These are phyloP conservation scores for Micromussa lordhowensis DNA, from an alignment of 92 coral and sea anemone genomes.

Conservation along the genomic window DNA sequence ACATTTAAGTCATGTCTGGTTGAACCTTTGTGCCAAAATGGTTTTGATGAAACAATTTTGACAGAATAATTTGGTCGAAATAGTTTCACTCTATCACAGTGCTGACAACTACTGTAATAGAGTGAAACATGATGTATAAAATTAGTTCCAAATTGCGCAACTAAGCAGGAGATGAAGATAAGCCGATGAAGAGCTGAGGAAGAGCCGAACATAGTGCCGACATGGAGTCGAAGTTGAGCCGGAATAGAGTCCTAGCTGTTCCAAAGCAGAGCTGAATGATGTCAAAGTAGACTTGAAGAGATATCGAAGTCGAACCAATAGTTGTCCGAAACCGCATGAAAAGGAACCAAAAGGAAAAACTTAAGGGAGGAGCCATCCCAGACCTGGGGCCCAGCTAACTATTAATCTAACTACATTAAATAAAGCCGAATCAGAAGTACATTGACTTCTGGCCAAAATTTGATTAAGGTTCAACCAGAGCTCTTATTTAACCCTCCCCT, in stretches of 20 bases:
- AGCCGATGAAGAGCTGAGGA: neutral
- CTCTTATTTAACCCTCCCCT: neutral
- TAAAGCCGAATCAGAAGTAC: conserved; percentile 20
- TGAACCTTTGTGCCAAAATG: conserved; percentile 28
- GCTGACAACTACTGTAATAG: neutral
- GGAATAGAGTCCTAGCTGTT: too few species aligned
- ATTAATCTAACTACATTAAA: conserved; percentile 22
- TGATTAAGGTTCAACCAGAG: conserved; percentile 19
- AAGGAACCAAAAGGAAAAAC: conserved; percentile 3
- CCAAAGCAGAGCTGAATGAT: neutral
- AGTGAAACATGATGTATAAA: neutral
- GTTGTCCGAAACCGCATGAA: neutral
- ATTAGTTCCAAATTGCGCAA: neutral
- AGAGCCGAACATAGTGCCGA: neutral
- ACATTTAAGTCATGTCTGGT: neutral
- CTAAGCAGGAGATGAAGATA: conserved; percentile 5
- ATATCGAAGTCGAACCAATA: neutral
- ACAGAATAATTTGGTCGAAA: neutral
- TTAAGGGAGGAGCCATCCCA: conserved; percentile 27
- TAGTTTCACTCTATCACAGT: neutral
- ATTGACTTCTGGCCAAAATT: conserved; percentile 15
- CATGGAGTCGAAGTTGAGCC: neutral
- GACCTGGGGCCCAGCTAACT: conserved; percentile 1
- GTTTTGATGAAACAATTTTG: neutral
- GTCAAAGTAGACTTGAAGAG: neutral